A percentile compares a stretch with the other conserved stretches of the same genome.
Evolutionary conservation across 2,888 invertebrate genomes (phyloP).

Genomic region (Hyposoter didymator): DNA sequence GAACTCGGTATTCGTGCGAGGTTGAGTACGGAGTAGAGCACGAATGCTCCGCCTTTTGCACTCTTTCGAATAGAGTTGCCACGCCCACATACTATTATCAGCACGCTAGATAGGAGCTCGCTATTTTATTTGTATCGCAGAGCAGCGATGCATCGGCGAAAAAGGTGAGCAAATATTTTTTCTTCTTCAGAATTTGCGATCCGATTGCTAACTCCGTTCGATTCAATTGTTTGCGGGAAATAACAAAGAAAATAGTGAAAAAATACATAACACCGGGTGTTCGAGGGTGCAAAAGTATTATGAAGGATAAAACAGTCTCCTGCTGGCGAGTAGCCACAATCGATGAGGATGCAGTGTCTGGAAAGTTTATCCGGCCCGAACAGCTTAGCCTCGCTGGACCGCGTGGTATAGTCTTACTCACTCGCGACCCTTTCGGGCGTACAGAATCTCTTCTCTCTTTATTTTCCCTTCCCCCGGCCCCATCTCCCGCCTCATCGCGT

Average conservation of each 20-base stretch:
- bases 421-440: slow-evolving; percentile 20
- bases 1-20: background rate
- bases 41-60: background rate
- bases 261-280: background rate
- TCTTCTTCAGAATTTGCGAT: background rate
- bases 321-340: slow-evolving; percentile 80
- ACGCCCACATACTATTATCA: slow-evolving; percentile 4
- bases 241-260: background rate
- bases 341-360: slow-evolving; percentile 79
- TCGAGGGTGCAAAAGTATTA: slow-evolving; percentile 73
- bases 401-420: slow-evolving; percentile 50
- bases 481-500: background rate
- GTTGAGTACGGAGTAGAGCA: background rate
- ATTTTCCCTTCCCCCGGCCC: slow-evolving; percentile 4
- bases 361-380: slow-evolving; percentile 79
- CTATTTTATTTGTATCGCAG: slow-evolving; percentile 1
- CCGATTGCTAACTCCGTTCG: background rate
- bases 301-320: slow-evolving; percentile 77
- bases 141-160: background rate
- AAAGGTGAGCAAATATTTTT: background rate
- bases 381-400: slow-evolving; percentile 72
- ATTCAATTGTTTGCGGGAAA: background rate
- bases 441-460: slow-evolving; percentile 38
- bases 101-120: background rate
- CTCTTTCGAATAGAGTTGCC: background rate